Evolutionary conservation across 2,888 invertebrate genomes (phyloP).

Genomic region (Oscheius myriophilus): DNA sequence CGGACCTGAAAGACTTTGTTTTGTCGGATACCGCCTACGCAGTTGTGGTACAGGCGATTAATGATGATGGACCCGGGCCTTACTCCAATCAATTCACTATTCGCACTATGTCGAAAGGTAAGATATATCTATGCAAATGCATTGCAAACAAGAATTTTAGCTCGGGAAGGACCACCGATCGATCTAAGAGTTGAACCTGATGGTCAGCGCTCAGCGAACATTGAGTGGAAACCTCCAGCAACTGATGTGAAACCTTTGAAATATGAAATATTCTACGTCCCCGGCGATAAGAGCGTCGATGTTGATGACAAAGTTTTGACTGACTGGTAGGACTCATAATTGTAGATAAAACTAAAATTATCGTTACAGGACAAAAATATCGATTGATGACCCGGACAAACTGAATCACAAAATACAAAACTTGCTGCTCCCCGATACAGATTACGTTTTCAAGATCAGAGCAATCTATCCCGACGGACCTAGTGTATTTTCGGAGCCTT

Average conservation of each 20-base stretch:
- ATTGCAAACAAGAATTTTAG: slow-evolving; percentile 34
- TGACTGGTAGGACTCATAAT: slow-evolving; percentile 23
- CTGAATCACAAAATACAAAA: slow-evolving; percentile 58
- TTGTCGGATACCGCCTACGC: slow-evolving; percentile 68
- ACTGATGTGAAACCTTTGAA: slow-evolving; percentile 60
- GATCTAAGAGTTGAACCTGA: slow-evolving; percentile 66
- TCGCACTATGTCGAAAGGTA: slow-evolving; percentile 64
- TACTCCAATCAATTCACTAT: slow-evolving; percentile 68
- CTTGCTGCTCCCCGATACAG: slow-evolving; percentile 65
- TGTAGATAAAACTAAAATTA: background rate
- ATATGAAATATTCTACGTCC: slow-evolving; percentile 67
- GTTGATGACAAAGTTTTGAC: slow-evolving; percentile 61
- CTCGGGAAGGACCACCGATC: slow-evolving; percentile 65
- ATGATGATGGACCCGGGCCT: slow-evolving; percentile 69
- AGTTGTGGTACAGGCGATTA: slow-evolving; percentile 69
- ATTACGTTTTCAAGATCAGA: slow-evolving; percentile 70
- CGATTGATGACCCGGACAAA: slow-evolving; percentile 56
- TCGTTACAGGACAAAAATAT: slow-evolving; percentile 54
- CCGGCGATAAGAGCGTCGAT: slow-evolving; percentile 67
- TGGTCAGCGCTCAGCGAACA: slow-evolving; percentile 63
- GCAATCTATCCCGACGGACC: slow-evolving; percentile 68
- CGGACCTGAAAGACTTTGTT: slow-evolving; percentile 62
- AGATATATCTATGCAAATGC: background rate
- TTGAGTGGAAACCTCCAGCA: slow-evolving; percentile 64
- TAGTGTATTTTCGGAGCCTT: slow-evolving; percentile 70